Conservation (phyloP, 2,113 vertebrate genomes). For the Nothocercus nigrocapillus region DNA sequence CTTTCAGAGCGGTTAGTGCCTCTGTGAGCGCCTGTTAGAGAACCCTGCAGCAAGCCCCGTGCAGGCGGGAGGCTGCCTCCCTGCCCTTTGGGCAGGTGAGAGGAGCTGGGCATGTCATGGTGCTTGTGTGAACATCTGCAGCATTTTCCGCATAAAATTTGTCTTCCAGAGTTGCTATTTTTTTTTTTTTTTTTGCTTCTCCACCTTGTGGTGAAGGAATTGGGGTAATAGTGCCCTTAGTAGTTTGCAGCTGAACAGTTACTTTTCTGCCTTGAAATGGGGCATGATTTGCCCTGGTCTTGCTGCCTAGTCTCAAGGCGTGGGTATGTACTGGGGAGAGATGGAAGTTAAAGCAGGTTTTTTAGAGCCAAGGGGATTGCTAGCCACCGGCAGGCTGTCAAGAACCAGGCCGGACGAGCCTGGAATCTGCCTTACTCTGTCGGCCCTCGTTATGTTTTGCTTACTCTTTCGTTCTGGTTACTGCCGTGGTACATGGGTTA, state of each 20-base stretch:
- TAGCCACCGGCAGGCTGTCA: background rate
- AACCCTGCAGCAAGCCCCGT: background rate
- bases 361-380: background rate
- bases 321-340: background rate
- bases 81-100: background rate
- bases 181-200: fast-evolving
- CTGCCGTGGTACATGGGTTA: background rate
- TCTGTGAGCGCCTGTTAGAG: background rate
- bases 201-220: background rate
- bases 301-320: background rate
- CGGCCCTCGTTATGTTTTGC: background rate
- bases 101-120: background rate
- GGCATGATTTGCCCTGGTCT: background rate
- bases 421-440: background rate
- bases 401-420: background rate
- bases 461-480: background rate
- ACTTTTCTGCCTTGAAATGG: background rate
- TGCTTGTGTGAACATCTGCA: background rate
- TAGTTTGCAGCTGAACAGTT: background rate
- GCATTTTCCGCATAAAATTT: background rate
- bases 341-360: background rate
- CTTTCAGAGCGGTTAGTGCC: background rate
- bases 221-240: background rate
- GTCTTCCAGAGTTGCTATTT: background rate
- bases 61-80: background rate